A percentile compares a stretch with the other conserved stretches of the same genome.
Evolutionary conservation across 2,797 vertebrate genomes (phyloP).

Genomic region (Neosilurus mollespiculum): DNA sequence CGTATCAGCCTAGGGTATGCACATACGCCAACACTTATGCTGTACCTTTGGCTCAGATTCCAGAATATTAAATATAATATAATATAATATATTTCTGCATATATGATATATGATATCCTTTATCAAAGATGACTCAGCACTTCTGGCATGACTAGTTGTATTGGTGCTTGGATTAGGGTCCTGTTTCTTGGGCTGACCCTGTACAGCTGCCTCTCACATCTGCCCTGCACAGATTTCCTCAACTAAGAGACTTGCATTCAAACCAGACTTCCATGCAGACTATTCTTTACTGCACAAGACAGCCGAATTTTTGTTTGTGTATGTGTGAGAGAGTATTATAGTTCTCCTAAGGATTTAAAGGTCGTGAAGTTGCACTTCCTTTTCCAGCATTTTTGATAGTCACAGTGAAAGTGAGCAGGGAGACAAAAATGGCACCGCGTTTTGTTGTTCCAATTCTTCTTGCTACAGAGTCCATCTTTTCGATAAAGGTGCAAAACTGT

Average conservation of each 20-base stretch:
- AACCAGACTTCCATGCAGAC: conserved; percentile 16
- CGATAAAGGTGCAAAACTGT: not conserved
- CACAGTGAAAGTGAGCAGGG: conserved; percentile 12
- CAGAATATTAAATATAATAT: too few relatives aligned
- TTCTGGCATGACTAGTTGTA: conserved; percentile 61
- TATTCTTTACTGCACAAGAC: conserved; percentile 22
- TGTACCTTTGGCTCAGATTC: too few relatives aligned
- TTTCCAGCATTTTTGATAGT: conserved; percentile 14
- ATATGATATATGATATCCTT: conserved; percentile 24
- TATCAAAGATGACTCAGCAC: conserved; percentile 61
- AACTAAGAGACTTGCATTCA: not conserved
- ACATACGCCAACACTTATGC: too few relatives aligned
- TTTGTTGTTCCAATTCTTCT: not conserved
- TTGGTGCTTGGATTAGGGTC: conserved; percentile 59
- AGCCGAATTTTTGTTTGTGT: conserved; percentile 25
- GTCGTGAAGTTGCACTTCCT: conserved; percentile 49
- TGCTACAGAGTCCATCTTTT: not conserved
- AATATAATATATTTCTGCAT: not conserved
- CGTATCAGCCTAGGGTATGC: too few relatives aligned
- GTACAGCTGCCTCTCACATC: conserved; percentile 67
- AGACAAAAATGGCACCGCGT: not conserved
- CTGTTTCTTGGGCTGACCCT: conserved; percentile 60
- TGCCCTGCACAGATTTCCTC: conserved; percentile 54
- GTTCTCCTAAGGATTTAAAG: conserved; percentile 44
- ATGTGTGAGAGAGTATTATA: conserved; percentile 7